phyloP scores from a whole-genome alignment of 2,797 vertebrate genomes.

The Pantherophis vulpinus region DNA sequence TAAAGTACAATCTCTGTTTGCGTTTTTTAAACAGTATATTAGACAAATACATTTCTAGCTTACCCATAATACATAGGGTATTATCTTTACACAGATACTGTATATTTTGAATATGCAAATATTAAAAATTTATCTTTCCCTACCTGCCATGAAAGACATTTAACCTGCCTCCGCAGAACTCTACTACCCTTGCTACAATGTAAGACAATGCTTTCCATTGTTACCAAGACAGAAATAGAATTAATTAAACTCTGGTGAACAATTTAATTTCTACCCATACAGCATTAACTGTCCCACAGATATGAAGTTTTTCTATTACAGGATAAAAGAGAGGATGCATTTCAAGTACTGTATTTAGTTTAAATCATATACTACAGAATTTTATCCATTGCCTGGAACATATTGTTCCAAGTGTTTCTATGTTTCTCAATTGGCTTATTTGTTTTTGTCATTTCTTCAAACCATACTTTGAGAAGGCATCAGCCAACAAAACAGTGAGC shows the following conservation, averaged over 20 bases:
- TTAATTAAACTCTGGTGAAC: neutral
- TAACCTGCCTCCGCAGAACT: neutral
- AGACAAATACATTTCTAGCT: neutral
- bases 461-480: neutral
- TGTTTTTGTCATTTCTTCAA: neutral
- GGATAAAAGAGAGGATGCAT: neutral
- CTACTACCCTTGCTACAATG: neutral
- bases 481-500: neutral
- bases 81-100: neutral
- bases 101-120: neutral
- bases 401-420: neutral
- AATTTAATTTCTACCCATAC: neutral
- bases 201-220: neutral
- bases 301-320: neutral
- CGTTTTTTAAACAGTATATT: neutral
- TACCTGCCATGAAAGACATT: neutral
- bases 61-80: neutral
- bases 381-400: neutral
- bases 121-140: neutral
- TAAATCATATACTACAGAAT: neutral
- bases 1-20: neutral
- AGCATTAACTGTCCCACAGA: neutral
- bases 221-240: neutral
- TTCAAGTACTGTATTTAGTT: neutral
- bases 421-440: neutral